phyloP scores from a whole-genome alignment of 2,888 invertebrate genomes.

The Apotomis betuletana region DNA sequence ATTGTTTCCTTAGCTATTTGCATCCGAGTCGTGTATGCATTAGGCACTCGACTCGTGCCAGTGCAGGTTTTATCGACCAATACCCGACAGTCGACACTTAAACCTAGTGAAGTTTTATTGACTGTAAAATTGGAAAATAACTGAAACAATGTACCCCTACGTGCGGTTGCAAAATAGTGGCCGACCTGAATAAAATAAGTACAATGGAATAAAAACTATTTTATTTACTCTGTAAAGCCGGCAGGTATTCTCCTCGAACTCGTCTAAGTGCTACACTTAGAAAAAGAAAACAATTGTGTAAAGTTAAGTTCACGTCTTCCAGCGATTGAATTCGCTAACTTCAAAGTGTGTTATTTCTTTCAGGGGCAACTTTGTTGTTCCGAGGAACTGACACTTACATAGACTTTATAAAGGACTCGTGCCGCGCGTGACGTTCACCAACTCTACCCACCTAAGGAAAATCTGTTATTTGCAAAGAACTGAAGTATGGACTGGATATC shows the following conservation, averaged over 20 bases:
- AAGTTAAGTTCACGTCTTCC: constrained; percentile 67
- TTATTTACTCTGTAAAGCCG: constrained; percentile 36
- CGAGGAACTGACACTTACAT: constrained; percentile 67
- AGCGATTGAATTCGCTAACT: constrained; percentile 77
- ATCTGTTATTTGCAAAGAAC: constrained; percentile 30
- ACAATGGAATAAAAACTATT: constrained; percentile 26
- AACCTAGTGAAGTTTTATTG: constrained; percentile 42
- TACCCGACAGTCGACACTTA: constrained; percentile 42
- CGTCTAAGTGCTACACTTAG: constrained; percentile 63
- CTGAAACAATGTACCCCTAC: constrained; percentile 38
- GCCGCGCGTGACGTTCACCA: constrained; percentile 45
- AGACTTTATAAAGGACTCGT: constrained; percentile 59
- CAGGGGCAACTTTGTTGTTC: constrained; percentile 66
- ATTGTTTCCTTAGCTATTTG: constrained; percentile 72
- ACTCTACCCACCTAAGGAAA: constrained; percentile 31
- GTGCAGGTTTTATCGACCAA: constrained; percentile 50
- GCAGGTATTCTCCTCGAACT: constrained; percentile 37
- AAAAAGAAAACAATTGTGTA: constrained; percentile 74
- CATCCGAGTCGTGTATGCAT: constrained; percentile 57
- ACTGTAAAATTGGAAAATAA: constrained; percentile 42
- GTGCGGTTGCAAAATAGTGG: constrained; percentile 7
- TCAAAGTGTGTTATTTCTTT: constrained; percentile 79
- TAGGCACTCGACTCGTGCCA: constrained; percentile 43
- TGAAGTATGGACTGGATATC: constrained; percentile 10
- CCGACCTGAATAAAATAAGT: constrained; percentile 23